Evolutionary conservation across 2,888 invertebrate genomes (phyloP).

Genomic region (Trachelus stipa): DNA sequence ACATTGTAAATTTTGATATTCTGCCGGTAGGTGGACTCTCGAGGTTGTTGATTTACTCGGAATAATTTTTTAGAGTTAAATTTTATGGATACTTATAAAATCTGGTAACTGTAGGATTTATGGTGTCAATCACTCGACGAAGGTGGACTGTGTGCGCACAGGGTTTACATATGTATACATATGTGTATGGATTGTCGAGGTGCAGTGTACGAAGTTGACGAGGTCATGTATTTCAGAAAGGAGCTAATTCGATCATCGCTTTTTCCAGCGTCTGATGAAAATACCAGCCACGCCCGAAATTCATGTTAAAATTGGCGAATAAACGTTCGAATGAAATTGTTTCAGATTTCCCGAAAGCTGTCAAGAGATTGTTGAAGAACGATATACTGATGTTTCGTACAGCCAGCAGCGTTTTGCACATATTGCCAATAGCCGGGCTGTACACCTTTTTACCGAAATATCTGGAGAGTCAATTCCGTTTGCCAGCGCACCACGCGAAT

Average conservation of each 20-base stretch:
- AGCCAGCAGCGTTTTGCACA: slow-evolving; percentile 89
- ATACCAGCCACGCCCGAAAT: not conserved
- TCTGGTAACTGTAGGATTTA: not conserved
- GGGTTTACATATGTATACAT: not conserved
- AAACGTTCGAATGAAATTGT: slow-evolving; percentile 14
- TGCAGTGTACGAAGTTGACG: not conserved
- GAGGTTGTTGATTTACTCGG: not conserved
- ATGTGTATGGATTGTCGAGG: not conserved
- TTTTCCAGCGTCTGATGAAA: not conserved
- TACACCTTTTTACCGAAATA: slow-evolving; percentile 95
- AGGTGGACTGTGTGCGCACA: not conserved
- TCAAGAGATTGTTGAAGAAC: slow-evolving; percentile 85
- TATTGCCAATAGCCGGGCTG: slow-evolving; percentile 90
- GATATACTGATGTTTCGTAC: slow-evolving; percentile 93
- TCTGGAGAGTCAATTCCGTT: slow-evolving; percentile 90
- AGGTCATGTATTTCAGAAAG: not conserved
- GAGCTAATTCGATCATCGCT: not conserved
- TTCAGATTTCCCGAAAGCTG: slow-evolving; percentile 81
- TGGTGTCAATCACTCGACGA: not conserved
- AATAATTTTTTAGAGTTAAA: not conserved
- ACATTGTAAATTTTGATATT: no score
- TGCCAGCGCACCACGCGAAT: slow-evolving; percentile 90
- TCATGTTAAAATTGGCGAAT: not conserved
- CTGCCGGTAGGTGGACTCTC: not conserved
- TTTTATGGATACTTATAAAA: not conserved